These are phyloP conservation scores for Elaphurus davidianus DNA, from an alignment of 2,113 vertebrate genomes.

Conservation along the genomic window DNA sequence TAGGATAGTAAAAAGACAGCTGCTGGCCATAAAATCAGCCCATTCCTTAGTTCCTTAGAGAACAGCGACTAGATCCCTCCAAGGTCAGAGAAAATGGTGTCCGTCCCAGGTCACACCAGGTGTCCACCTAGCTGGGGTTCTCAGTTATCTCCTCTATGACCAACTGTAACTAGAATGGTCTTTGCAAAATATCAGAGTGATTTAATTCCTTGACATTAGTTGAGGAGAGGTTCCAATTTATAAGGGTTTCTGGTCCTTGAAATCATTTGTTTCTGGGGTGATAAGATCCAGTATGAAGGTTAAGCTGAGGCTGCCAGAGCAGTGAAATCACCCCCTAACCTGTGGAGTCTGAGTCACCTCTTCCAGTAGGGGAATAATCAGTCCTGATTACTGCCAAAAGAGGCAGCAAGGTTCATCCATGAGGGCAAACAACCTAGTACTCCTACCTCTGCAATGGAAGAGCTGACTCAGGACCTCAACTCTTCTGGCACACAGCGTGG, in stretches of 20 bases:
- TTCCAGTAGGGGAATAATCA: not conserved
- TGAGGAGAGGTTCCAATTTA: not conserved
- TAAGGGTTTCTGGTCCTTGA: not conserved
- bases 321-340: not conserved
- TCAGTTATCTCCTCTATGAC: not conserved
- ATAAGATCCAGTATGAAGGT: not conserved
- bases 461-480: not conserved
- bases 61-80: constrained; percentile 29
- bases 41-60: constrained; percentile 37
- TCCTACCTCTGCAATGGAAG: not conserved
- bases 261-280: not conserved
- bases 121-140: not conserved
- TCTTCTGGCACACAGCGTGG: not conserved
- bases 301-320: not conserved
- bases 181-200: not conserved
- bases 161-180: not conserved
- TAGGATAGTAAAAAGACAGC: constrained; percentile 73
- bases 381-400: not conserved
- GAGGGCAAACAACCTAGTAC: not conserved
- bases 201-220: not conserved
- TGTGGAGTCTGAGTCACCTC: not conserved
- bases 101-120: not conserved
- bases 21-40: constrained; percentile 71
- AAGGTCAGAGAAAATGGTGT: constrained; percentile 31
- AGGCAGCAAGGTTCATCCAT: not conserved